Conservation (phyloP, 2,113 vertebrate genomes). For the Penelope pileata region DNA sequence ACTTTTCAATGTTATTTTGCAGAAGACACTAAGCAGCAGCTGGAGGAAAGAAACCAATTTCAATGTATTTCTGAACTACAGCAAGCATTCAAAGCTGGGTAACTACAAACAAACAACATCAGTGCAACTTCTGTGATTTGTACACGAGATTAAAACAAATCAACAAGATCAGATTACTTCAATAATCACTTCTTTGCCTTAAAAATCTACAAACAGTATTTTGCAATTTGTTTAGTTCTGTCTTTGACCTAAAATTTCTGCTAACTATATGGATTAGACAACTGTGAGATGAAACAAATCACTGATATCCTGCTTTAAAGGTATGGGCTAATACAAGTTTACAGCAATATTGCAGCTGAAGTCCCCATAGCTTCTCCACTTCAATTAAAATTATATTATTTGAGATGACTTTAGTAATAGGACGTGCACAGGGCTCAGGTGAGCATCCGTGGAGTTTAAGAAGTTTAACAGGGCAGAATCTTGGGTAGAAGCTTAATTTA, state of each 20-base stretch:
- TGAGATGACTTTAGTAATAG: background rate
- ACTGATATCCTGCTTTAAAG: background rate
- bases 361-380: background rate
- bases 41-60: too few relatives aligned
- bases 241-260: background rate
- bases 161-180: background rate
- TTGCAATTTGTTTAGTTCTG: background rate
- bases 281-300: background rate
- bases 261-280: background rate
- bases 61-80: background rate
- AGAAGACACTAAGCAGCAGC: background rate
- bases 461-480: background rate
- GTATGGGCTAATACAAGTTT: too few relatives aligned
- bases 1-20: background rate
- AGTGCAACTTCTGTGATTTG: background rate
- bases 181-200: background rate
- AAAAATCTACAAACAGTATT: too few relatives aligned
- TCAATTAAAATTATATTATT: background rate
- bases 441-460: background rate
- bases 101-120: background rate
- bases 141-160: background rate
- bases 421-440: fast-evolving
- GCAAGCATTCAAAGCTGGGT: background rate
- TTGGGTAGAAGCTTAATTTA: background rate
- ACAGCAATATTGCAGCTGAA: background rate